Base-by-base conservation (phyloP, 2,113 vertebrate species). In the Erinaceus europaeus region DNA sequence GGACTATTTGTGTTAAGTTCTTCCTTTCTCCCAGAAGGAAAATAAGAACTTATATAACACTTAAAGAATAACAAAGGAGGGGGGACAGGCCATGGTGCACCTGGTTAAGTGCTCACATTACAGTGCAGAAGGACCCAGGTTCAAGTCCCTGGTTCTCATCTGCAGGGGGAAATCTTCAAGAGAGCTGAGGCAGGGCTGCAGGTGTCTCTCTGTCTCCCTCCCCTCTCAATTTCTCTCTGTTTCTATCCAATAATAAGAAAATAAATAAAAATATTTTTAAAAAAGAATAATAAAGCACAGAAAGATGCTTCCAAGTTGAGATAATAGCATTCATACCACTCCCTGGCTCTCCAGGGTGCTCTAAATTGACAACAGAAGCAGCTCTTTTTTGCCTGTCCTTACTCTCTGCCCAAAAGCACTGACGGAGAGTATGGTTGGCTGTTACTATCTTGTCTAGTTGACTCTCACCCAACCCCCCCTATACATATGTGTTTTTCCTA, bases 11-110 rank as follows among this genome's bases (percentile, higher is more conserved):
- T 32, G 9, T 40, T 62, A n/a, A 15, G 2, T 14, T 59, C 40
- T 78, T 68, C 52, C 48, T 85, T 84, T 85, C 8, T 82, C 15
- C n/a, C 55, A 44, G 40, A 90, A 82, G 55, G 25, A 76, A 77
- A 38, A 88, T 12, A 29, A 4, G 25, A 38, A 34, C 25, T 67
- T 84, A 32, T 62, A 11, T n/a, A 61, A 27, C 44, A 9, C 38
- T 76, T 50, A 67, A 55, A 40, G 10, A 90, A 61, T 61, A 69
- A n/a, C n/a, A n/a, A n/a, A n/a, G n/a, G n/a, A n/a, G n/a, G n/a
- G n/a, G n/a, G n/a, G n/a, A n/a, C n/a, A n/a, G n/a, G n/a, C n/a
- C n/a, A n/a, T n/a, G n/a, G n/a, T n/a, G n/a, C n/a, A n/a, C n/a
- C n/a, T n/a, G n/a, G n/a, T n/a, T n/a, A n/a, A n/a, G n/a, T n/a